Evolutionary conservation across 2,888 invertebrate species (phyloP), one percentile per base, ranked within the genome.

Genomic region (Schizotus pectinicornis): DNA sequence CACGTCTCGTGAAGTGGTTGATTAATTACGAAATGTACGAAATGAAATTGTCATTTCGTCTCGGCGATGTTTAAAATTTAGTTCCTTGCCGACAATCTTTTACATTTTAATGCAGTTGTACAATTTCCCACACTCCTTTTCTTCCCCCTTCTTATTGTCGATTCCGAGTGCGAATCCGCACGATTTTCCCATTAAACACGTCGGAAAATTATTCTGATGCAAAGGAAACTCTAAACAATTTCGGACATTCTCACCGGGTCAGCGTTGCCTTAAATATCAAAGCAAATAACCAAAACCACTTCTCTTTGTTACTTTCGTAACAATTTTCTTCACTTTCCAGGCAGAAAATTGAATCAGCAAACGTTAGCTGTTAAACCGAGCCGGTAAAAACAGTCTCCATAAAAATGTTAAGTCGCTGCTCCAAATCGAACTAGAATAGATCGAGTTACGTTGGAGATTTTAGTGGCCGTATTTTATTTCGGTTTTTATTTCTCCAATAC

Each of bases 1-100:
- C 70, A 70, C 70, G 70, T 70, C 66, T 39, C 47, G 59, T 36
- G 51, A 56, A 60, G 59, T 59, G 59, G 31, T 51, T 59, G 55
- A 59, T 55, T 59, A 59, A 59, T 59, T 56, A 51, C 56, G 22
- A 55, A 58, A 53, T 54, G 56, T 56, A 51, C 56, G 22, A 55
- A 58, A 53, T 54, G 56, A 47, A 59, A 51, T 59, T 56, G 55
- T 59, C 59, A 50, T 54, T 59, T 48, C 41, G 33, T 46, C 34
- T 47, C 38, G 22, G 22, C 54, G 47, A 45, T 53, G 53, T 53
- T 45, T 53, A 45, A 53, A 52, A 52, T 52, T 43, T 36, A 43
- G 52, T 37, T 22, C 22, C 3, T 22, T 22, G 22, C 2, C 37
- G 50, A 43, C 42, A 52, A 45, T 37, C 31, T 45, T 12, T 43